These are phyloP conservation scores for Larimichthys polyactis DNA, from an alignment of 2,113 vertebrate genomes.

Conservation along the genomic window DNA sequence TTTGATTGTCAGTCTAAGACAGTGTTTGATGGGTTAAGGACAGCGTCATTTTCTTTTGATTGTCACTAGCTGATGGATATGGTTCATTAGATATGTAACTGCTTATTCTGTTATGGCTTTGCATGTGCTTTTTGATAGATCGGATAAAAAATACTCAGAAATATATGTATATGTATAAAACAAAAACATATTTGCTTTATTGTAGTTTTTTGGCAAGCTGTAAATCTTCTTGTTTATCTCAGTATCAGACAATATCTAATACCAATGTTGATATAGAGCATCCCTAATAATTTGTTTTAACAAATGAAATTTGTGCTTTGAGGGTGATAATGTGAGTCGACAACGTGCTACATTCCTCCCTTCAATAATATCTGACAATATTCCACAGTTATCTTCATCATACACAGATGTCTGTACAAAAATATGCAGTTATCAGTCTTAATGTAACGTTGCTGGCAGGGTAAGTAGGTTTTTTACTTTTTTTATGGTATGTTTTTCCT, in stretches of 20 bases:
- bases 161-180: conserved; percentile 7
- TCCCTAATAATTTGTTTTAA: conserved; percentile 21
- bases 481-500: conserved; percentile 21
- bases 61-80: conserved; percentile 67
- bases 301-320: conserved; percentile 56
- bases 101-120: conserved; percentile 1
- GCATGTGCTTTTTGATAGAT: conserved; percentile 5
- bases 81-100: conserved; percentile 20
- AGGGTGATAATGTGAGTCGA: conserved; percentile 56
- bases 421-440: conserved; percentile 65
- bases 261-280: conserved; percentile 3
- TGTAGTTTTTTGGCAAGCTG: conserved; percentile 8
- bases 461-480: conserved; percentile 48
- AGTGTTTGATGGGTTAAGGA: conserved; percentile 34
- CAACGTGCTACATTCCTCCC: conserved; percentile 68
- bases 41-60: conserved; percentile 57
- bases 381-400: conserved; percentile 64
- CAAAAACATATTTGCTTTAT: conserved; percentile 21
- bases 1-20: conserved; percentile 71
- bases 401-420: conserved; percentile 75
- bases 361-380: conserved; percentile 63
- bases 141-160: conserved; percentile 3
- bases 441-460: conserved; percentile 65
- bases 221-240: conserved; percentile 17
- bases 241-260: conserved; percentile 10